A percentile compares a stretch with the other conserved stretches of the same genome.
Evolutionary conservation across 2,797 vertebrate species (phyloP).

Genomic region (Oreochromis mossambicus): DNA sequence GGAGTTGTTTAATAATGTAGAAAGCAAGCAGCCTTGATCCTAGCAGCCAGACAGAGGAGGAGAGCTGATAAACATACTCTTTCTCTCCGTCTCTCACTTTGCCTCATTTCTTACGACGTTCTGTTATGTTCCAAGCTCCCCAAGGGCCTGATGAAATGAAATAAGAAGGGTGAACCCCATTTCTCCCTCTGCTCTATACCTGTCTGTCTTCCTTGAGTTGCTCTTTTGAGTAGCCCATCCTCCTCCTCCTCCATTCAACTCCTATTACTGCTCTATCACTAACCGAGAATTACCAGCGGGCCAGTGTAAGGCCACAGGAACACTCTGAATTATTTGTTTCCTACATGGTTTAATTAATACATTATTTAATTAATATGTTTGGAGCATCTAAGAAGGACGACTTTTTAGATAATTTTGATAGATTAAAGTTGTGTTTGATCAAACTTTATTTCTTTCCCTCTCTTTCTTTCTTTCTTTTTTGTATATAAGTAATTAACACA

Average conservation of each 20-base stretch:
- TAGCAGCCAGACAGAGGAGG: conserved; percentile 13
- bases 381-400: neutral
- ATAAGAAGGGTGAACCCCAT: conserved; percentile 9
- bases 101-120: conserved; percentile 1
- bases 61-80: conserved; percentile 45
- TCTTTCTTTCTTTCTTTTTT: neutral
- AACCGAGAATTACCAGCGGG: neutral
- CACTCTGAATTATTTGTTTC: neutral
- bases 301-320: neutral
- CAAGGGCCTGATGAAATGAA: conserved; percentile 23
- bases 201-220: conserved; percentile 1
- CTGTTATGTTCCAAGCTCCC: conserved; percentile 17
- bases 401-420: neutral
- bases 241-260: neutral
- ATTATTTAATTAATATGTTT: neutral
- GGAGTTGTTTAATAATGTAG: conserved; percentile 55
- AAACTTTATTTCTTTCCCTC: neutral
- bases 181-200: neutral
- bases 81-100: neutral
- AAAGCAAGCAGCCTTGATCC: conserved; percentile 41
- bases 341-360: neutral
- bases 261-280: neutral
- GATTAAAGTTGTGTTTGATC: neutral
- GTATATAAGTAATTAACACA: neutral
- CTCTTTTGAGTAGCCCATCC: neutral